Conservation (phyloP, 2,113 vertebrate species). For the Indicator maculatus region DNA sequence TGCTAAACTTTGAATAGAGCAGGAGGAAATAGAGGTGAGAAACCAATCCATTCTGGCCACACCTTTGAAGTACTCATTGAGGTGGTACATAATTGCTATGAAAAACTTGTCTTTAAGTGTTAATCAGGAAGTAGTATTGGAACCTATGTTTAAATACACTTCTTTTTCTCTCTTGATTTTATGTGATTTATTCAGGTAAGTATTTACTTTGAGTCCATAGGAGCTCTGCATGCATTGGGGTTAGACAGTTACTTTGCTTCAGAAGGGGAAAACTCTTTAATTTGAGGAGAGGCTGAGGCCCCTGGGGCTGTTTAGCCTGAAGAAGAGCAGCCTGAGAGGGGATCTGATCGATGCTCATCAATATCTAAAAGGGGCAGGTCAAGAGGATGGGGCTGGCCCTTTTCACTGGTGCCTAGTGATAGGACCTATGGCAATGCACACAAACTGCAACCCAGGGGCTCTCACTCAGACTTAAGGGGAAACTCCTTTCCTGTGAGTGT, state of each 20-base stretch:
- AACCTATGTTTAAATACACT: neutral
- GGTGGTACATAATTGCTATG: rapidly evolving
- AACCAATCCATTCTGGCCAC: neutral
- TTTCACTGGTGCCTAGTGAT: too few species aligned
- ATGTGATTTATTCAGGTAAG: neutral
- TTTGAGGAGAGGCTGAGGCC: too few species aligned
- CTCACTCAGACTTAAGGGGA: too few species aligned
- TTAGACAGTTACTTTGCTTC: neutral
- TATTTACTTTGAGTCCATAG: neutral
- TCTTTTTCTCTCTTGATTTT: neutral
- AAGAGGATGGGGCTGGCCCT: too few species aligned
- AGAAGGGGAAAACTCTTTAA: too few species aligned
- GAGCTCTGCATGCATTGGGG: neutral
- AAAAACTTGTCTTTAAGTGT: neutral
- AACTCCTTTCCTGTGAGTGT: too few species aligned
- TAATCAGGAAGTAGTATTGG: neutral
- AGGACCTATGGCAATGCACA: too few species aligned
- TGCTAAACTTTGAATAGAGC: neutral
- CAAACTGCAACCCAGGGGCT: too few species aligned
- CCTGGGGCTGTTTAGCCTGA: too few species aligned
- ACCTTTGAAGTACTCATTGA: neutral
- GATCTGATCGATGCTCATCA: too few species aligned
- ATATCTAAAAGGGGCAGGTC: too few species aligned
- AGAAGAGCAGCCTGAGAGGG: too few species aligned
- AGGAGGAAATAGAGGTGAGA: neutral